phyloP scores from a whole-genome alignment of 2,113 vertebrate genomes.

The Myotis davidii region DNA sequence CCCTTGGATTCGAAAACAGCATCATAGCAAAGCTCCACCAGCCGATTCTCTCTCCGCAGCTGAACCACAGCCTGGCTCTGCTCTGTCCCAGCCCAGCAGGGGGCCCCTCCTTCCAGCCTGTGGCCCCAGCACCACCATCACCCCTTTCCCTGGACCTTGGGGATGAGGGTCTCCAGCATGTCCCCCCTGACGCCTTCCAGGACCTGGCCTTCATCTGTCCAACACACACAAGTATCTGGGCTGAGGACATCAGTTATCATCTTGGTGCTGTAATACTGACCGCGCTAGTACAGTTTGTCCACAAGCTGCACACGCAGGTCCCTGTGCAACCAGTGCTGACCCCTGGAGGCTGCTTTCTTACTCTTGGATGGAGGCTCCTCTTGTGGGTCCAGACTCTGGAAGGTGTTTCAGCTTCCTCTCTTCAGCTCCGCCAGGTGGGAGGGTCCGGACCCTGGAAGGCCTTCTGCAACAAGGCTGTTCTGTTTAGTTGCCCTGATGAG shows the following conservation, averaged over 20 bases:
- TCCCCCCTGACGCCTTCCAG: constrained; percentile 87
- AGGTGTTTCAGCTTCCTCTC: constrained; percentile 62
- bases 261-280: constrained; percentile 92
- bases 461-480: background rate
- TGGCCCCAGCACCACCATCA: constrained; percentile 92
- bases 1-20: constrained; percentile 90
- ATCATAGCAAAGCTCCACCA: constrained; percentile 89
- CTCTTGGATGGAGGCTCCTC: constrained; percentile 41
- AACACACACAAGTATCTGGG: constrained; percentile 89
- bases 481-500: background rate
- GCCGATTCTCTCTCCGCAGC: constrained; percentile 83
- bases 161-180: constrained; percentile 93
- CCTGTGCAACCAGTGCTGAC: constrained; percentile 89
- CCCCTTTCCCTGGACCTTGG: constrained; percentile 85
- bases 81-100: constrained; percentile 87
- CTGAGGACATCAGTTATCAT: constrained; percentile 91
- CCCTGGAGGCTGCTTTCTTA: constrained; percentile 25
- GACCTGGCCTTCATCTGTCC: constrained; percentile 89
- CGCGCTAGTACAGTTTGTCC: constrained; percentile 87
- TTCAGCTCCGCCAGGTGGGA: background rate
- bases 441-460: background rate
- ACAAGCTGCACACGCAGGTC: constrained; percentile 92
- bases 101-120: constrained; percentile 88
- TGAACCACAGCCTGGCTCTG: constrained; percentile 89
- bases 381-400: background rate